Base-by-base conservation (phyloP, 2,797 vertebrate species). In the Myoxocephalus aenaeus region DNA sequence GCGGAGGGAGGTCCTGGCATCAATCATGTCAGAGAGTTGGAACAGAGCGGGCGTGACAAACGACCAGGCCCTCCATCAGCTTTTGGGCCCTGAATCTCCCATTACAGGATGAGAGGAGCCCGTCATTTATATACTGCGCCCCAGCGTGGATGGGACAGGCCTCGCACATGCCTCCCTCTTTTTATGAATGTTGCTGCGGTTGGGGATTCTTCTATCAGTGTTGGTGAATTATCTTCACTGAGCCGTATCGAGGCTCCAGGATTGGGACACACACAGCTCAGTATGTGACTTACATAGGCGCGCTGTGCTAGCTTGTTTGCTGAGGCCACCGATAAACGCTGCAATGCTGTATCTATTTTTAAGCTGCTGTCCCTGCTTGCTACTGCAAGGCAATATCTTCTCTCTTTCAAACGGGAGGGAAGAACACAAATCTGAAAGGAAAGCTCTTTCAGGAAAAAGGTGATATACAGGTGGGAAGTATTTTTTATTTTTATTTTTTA, bases 31-130 rank as follows among this genome's bases (percentile, higher is more conserved):
- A 75, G 50, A 75, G 68, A 80, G 77, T 75, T 75, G 68, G 50
- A 82, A 84, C 82, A 81, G 77, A 81, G 81, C 84, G 77, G 84
- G 73, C 77, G 46, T 93, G 92, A 94, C 88, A 91, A 94, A 95
- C 91, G 87, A 90, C 85, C 80, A 50, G 82, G 86, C 75, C 81
- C 44, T 53, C 74, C 83, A 80, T 89, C 82, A 89, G 84, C 81
- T 90, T 85, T 90, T 80, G 36, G 87, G 74, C 73, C 76, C 70
- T 70, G 76, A 89, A 75, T 83, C 71, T 87, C 65, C 73, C 68
- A 48, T 76, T 85, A 88, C 69, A 70, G 75, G 80, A 88, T 78
- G 80, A 82, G 73, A 82, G 57, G 54, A 81, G 78, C 51, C 61
- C 40, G 78, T 67, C 73, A 81, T 85, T 88, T 85, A 82, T 83